phyloP scores from a whole-genome alignment of 2,888 invertebrate species.

The Tiphia femorata region DNA sequence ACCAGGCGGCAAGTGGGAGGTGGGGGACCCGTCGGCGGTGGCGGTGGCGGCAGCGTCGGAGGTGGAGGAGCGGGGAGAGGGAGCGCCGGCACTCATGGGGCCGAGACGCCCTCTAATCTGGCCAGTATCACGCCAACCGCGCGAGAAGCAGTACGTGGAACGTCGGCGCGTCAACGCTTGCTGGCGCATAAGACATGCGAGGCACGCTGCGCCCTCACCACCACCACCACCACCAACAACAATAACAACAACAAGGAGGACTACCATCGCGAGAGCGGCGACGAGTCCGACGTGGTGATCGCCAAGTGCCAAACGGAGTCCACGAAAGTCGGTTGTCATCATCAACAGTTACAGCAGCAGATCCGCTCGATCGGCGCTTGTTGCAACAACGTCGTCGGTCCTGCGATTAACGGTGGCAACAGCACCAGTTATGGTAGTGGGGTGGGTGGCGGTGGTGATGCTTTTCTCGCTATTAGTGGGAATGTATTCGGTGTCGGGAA shows the following conservation, averaged over 20 bases:
- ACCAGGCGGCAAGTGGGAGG: constrained; percentile 57
- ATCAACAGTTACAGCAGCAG: constrained; percentile 26
- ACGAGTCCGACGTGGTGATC: constrained; percentile 27
- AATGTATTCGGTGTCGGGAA: constrained; percentile 23
- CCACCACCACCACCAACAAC: constrained; percentile 23
- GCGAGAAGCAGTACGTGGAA: constrained; percentile 62
- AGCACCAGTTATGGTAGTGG: constrained; percentile 3
- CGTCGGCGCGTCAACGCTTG: constrained; percentile 50
- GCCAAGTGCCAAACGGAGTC: constrained; percentile 20
- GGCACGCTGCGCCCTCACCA: constrained; percentile 23
- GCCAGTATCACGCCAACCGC: constrained; percentile 66
- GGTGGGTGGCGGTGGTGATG: constrained; percentile 4
- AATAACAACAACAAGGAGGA: constrained; percentile 38
- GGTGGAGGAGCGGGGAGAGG: constrained; percentile 54
- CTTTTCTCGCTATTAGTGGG: not conserved
- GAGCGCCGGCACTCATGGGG: constrained; percentile 52
- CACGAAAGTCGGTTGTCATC: constrained; percentile 23
- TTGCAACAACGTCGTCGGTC: constrained; percentile 5
- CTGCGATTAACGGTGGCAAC: constrained; percentile 11
- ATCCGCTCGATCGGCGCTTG: constrained; percentile 1
- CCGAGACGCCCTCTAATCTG: constrained; percentile 63
- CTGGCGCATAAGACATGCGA: constrained; percentile 48
- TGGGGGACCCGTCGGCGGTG: constrained; percentile 45
- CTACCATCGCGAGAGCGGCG: constrained; percentile 20
- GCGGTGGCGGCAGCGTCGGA: constrained; percentile 47